Base-by-base conservation (phyloP, 2,888 invertebrate genomes). In the Malthinus flaveolus region DNA sequence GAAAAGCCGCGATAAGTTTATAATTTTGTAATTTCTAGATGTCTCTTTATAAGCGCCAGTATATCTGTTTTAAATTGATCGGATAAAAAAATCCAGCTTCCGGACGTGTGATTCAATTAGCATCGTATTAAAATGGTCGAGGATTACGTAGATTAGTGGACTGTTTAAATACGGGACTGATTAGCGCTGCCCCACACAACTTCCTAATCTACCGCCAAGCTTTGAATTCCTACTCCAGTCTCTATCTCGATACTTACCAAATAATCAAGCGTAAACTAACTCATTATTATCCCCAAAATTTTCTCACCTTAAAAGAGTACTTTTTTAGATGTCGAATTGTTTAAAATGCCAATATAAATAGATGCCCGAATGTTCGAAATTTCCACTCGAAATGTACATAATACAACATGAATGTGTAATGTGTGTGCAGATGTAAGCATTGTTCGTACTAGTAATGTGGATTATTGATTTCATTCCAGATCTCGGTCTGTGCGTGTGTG, bases 351-450 rank as follows among this genome's bases (percentile, higher is more conserved):
- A 49, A 49, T 49, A 8, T 2, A 23, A 23, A 23, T 3, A 23
- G 23, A 23, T 23, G 23, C 5, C 23, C 3, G 5, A 5, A 23
- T 23, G 23, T 23, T 23, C 23, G 23, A 23, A 23, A n/a, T n/a
- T n/a, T n/a, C n/a, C 23, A 23, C 23, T 23, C 5, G 5, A 23
- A 23, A 5, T 23, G 23, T 23, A 3, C 23, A 5, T 23, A 23
- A 23, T 23, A 23, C 5, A 23, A 23, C 23, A 71, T 72, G 73
- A 73, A 73, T 74, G 68, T 70, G 67, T 73, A 73, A 73, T 73
- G 72, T 70, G 73, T 73, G 73, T 72, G 71, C 70, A 73, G 71
- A 73, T 73, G 70, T 71, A 68, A 15, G 65, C 69, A 71, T 71
- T 71, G 71, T 71, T 71, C 68, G 62, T 65, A 64, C 54, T 66